These are phyloP conservation scores for Zaprionus inermis DNA, from an alignment of 1,140 invertebrate species.

Conservation along the genomic window DNA sequence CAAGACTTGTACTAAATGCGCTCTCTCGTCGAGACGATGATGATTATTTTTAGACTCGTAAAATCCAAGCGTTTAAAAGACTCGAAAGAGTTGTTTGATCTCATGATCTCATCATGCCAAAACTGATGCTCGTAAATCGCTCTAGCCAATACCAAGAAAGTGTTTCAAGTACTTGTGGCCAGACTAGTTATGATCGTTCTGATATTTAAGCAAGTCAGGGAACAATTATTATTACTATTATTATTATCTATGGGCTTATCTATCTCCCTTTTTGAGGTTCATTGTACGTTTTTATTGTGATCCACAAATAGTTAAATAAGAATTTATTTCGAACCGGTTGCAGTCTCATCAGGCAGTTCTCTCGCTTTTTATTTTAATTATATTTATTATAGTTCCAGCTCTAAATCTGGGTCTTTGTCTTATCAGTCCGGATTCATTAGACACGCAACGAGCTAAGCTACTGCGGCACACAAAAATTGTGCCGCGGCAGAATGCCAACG, in stretches of 20 bases:
- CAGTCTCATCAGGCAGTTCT: neutral
- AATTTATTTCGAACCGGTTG: neutral
- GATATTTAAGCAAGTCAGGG: too few relatives aligned
- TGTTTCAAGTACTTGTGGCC: neutral
- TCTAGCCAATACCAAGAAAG: neutral
- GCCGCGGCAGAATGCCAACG: constrained; percentile 39
- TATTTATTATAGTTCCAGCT: constrained; percentile 9
- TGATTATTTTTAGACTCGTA: constrained; percentile 45
- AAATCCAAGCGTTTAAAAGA: neutral
- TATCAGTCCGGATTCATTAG: constrained; percentile 37
- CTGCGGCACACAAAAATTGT: constrained; percentile 46
- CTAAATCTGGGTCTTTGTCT: constrained; percentile 44
- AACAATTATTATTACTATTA: neutral
- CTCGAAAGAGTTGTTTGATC: constrained; percentile 28
- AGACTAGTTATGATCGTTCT: neutral
- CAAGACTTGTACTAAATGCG: constrained; percentile 45
- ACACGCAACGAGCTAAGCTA: constrained; percentile 38
- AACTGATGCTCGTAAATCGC: neutral
- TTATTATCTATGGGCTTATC: neutral
- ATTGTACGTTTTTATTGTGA: neutral
- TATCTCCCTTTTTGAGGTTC: too few relatives aligned
- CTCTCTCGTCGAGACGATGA: neutral
- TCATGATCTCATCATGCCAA: constrained; percentile 15
- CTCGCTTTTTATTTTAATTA: neutral
- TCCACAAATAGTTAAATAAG: neutral